A percentile compares a stretch with the other conserved stretches of the same genome.
These are phyloP conservation scores for Dromas ardeola DNA, from an alignment of 2,113 vertebrate species.

Conservation along the genomic window DNA sequence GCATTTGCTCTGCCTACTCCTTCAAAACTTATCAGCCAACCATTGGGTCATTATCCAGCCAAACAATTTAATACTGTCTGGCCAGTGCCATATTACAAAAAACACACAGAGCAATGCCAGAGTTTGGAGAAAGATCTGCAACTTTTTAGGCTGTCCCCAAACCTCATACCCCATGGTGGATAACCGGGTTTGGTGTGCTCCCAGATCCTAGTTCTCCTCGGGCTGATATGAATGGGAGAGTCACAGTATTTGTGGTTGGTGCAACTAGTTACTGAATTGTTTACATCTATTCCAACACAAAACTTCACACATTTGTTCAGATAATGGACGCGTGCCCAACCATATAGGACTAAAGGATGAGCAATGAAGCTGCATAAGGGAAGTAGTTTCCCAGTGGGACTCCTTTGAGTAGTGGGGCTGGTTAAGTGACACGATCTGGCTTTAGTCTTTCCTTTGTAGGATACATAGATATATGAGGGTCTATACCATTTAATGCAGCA, in stretches of 20 bases:
- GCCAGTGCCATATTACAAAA: background rate
- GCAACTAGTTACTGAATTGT: background rate
- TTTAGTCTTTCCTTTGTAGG: background rate
- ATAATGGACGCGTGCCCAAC: background rate
- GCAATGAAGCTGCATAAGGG: background rate
- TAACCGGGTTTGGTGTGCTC: background rate
- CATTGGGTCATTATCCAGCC: background rate
- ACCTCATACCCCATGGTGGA: background rate
- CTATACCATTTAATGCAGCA: background rate
- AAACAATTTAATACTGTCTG: background rate
- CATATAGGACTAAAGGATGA: background rate
- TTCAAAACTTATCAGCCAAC: background rate
- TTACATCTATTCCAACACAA: background rate
- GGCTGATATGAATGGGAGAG: background rate
- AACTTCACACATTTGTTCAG: background rate
- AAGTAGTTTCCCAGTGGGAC: background rate
- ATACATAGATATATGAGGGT: background rate
- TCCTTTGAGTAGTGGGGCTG: background rate
- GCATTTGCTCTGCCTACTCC: background rate
- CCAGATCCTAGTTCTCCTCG: background rate
- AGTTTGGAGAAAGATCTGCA: background rate
- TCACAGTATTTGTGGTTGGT: background rate
- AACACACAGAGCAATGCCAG: background rate
- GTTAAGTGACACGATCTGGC: background rate
- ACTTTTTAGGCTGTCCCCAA: background rate